Conservation (phyloP, 2,797 vertebrate genomes). For the Nyctibius grandis region DNA sequence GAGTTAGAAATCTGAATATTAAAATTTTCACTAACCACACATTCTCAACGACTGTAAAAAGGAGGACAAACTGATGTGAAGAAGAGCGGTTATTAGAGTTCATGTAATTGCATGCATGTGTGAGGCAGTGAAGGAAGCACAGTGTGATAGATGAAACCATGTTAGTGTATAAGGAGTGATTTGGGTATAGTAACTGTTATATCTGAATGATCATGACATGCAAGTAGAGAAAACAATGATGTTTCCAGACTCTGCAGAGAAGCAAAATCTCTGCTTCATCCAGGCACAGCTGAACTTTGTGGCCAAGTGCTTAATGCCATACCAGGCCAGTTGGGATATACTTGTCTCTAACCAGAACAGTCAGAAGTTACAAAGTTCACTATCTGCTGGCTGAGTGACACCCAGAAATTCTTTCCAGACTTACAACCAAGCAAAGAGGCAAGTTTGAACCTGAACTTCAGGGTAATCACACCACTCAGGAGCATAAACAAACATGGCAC, state of each 20-base stretch:
- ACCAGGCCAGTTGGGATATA: neutral
- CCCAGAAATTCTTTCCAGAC: slow-evolving; percentile 26
- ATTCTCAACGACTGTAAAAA: neutral
- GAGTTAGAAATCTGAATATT: neutral
- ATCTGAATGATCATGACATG: neutral
- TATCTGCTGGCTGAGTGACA: slow-evolving; percentile 5
- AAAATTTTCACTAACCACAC: neutral
- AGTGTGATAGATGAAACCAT: neutral
- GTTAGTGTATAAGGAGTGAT: neutral
- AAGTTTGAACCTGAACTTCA: slow-evolving; percentile 37
- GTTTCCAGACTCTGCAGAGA: neutral
- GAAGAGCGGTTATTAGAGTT: neutral
- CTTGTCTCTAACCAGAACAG: neutral
- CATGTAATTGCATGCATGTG: neutral
- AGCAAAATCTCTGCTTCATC: neutral
- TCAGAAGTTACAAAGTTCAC: slow-evolving; percentile 10
- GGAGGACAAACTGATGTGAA: neutral
- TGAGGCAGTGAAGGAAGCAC: neutral
- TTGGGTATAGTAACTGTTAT: neutral
- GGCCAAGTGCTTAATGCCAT: neutral
- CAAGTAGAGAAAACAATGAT: neutral
- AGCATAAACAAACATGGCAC: slow-evolving; percentile 33
- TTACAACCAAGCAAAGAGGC: slow-evolving; percentile 22
- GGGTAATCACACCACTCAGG: neutral
- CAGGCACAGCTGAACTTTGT: neutral